phyloP scores from a whole-genome alignment of 2,113 vertebrate genomes.

The Aegithalos caudatus region DNA sequence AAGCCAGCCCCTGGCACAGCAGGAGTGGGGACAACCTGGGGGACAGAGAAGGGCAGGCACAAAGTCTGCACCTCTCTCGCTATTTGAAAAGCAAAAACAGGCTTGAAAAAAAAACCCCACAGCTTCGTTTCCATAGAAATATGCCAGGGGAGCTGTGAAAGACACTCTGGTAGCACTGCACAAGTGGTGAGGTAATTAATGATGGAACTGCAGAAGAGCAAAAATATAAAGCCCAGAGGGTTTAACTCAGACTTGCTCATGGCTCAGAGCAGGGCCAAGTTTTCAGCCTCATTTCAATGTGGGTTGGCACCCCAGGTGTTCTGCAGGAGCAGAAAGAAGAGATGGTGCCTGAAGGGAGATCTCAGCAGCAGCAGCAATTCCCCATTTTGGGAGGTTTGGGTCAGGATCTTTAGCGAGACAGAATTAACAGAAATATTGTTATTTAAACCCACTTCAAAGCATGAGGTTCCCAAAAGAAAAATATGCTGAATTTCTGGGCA shows the following conservation, averaged over 20 bases:
- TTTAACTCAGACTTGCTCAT: background rate
- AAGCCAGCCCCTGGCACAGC: background rate
- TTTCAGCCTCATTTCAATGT: background rate
- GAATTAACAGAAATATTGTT: background rate
- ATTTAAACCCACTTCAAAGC: background rate
- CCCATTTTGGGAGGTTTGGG: background rate
- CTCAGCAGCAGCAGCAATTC: background rate
- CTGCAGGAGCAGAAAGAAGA: background rate
- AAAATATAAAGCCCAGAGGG: background rate
- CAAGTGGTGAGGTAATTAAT: background rate
- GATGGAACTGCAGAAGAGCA: background rate
- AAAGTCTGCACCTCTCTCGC: background rate
- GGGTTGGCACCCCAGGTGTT: background rate
- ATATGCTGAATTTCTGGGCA: background rate
- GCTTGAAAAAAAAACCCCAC: background rate
- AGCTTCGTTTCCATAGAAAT: conserved; percentile 17
- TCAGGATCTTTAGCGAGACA: background rate
- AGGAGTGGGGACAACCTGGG: background rate
- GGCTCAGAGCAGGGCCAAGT: background rate
- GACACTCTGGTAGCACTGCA: background rate
- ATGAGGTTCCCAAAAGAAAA: background rate
- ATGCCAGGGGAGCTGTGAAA: background rate
- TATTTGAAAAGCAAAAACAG: background rate
- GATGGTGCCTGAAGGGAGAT: background rate
- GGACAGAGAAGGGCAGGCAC: background rate